Evolutionary conservation across 1,140 invertebrate genomes (phyloP).

Genomic region (Babylonia areolata): DNA sequence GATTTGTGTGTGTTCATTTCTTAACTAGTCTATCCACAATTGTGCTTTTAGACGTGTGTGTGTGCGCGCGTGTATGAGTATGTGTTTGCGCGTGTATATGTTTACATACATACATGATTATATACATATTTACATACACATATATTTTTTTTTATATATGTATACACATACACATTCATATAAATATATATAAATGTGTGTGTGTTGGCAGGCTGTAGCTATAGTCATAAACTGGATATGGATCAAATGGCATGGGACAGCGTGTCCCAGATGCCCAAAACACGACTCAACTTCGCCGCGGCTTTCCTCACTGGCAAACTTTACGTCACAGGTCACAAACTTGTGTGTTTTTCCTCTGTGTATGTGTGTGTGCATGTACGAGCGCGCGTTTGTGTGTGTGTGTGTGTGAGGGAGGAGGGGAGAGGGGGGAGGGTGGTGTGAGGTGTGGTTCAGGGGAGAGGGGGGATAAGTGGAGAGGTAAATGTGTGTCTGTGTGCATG

Average conservation of each 20-base stretch:
- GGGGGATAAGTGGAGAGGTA: no score
- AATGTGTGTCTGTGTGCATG: no score
- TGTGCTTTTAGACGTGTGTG: neutral
- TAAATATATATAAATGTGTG: neutral
- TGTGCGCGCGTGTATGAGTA: neutral
- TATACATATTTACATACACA: neutral
- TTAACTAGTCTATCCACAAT: no score
- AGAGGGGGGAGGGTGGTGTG: neutral
- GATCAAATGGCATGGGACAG: neutral
- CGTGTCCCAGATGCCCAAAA: neutral
- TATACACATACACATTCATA: neutral
- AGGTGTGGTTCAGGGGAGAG: no score
- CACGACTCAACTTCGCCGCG: conserved; percentile 15
- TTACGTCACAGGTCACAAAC: neutral
- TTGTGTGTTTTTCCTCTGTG: neutral
- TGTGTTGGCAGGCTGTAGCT: neutral
- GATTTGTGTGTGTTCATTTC: no score
- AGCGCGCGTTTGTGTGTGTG: neutral
- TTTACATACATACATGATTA: neutral
- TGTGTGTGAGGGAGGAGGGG: neutral
- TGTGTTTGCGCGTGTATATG: conserved; percentile 1
- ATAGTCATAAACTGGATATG: neutral
- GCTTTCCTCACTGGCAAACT: neutral
- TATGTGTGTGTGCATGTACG: neutral
- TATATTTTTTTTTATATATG: neutral